Conservation (phyloP, 1,140 invertebrate genomes). For the Drosophila ironensis region DNA sequence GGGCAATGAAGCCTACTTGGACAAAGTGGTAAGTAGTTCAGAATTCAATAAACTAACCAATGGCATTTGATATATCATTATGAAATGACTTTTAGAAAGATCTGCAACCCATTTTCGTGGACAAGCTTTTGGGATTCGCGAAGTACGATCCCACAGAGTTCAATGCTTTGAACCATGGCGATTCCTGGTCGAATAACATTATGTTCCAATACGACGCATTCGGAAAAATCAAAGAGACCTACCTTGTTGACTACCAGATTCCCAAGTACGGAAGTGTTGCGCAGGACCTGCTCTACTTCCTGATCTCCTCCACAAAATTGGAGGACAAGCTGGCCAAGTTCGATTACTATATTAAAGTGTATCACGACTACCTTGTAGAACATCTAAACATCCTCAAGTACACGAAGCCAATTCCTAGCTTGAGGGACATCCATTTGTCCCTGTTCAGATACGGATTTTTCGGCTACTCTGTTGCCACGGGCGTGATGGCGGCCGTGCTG, state of each 20-base stretch:
- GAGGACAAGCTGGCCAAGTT: constrained; percentile 72
- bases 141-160: constrained; percentile 82
- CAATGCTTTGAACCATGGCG: constrained; percentile 86
- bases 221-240: constrained; percentile 77
- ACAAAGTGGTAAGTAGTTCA: constrained; percentile 46
- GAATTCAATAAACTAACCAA: background rate
- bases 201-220: constrained; percentile 84
- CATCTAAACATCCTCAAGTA: constrained; percentile 62
- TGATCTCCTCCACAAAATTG: constrained; percentile 64
- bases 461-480: constrained; percentile 49
- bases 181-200: constrained; percentile 84
- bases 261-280: constrained; percentile 58
- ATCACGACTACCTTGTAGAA: constrained; percentile 57
- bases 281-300: constrained; percentile 64
- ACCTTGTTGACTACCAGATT: constrained; percentile 66
- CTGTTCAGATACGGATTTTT: constrained; percentile 53
- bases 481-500: constrained; percentile 64
- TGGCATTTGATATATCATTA: background rate
- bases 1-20: constrained; percentile 46
- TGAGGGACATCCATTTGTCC: constrained; percentile 55
- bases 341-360: constrained; percentile 69
- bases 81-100: constrained; percentile 17
- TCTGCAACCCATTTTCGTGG: constrained; percentile 15
- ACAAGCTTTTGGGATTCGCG: constrained; percentile 34
- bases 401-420: constrained; percentile 44